Evolutionary conservation across 1,140 invertebrate genomes (phyloP).

Genomic region (Drosophila obscura): DNA sequence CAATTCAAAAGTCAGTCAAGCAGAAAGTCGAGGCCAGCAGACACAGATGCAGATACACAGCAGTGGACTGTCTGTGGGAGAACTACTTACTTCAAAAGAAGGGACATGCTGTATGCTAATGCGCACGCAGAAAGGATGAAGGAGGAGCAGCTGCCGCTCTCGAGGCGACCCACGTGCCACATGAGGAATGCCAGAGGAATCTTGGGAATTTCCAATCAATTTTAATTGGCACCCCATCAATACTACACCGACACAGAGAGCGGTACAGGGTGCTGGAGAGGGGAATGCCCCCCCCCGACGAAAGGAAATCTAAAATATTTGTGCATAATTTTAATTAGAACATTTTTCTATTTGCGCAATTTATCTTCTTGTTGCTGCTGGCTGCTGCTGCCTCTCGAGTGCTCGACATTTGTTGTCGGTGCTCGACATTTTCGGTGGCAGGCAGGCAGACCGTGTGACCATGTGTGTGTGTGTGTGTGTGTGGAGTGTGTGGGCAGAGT

Average conservation of each 20-base stretch:
- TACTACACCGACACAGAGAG: slow-evolving; percentile 36
- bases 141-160: slow-evolving; percentile 36
- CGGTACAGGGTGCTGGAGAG: no score
- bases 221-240: slow-evolving; percentile 83
- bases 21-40: slow-evolving; percentile 49
- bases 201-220: slow-evolving; percentile 77
- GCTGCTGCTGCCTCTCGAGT: neutral
- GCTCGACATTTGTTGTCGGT: no score
- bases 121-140: slow-evolving; percentile 22
- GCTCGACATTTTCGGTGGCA: no score
- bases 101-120: slow-evolving; percentile 55
- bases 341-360: slow-evolving; percentile 83
- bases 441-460: slow-evolving; percentile 1
- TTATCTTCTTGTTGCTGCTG: slow-evolving; percentile 53
- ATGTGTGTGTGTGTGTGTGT: slow-evolving; percentile 13
- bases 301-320: slow-evolving; percentile 75
- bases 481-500: slow-evolving; percentile 42
- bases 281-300: slow-evolving; percentile 19
- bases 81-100: slow-evolving; percentile 11
- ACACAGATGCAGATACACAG: neutral
- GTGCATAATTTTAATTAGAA: slow-evolving; percentile 83
- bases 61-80: no score
- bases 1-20: slow-evolving; percentile 42
- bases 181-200: slow-evolving; percentile 71
- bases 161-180: slow-evolving; percentile 61